These are phyloP conservation scores for Pomatorhinus ruficollis DNA, from an alignment of 2,113 vertebrate species.

Conservation along the genomic window DNA sequence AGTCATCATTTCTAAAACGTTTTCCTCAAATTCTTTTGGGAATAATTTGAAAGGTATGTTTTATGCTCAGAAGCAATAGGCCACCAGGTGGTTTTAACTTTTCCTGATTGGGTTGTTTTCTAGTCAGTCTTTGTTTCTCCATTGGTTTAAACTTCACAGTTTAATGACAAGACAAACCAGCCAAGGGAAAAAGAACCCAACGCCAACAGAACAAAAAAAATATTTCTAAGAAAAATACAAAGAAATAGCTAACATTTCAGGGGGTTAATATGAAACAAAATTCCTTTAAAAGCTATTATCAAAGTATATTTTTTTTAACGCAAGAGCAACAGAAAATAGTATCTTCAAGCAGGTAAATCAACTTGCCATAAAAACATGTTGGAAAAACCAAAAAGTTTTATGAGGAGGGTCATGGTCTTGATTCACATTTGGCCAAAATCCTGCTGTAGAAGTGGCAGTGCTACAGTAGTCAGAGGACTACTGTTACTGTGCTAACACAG, in stretches of 20 bases:
- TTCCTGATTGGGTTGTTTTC: not conserved
- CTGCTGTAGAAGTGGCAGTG: not conserved
- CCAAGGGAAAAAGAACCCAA: not conserved
- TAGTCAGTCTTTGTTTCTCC: not conserved
- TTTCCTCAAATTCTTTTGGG: conserved; percentile 4
- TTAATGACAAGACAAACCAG: not conserved
- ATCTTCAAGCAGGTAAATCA: not conserved
- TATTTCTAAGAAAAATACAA: not conserved
- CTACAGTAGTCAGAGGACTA: not conserved
- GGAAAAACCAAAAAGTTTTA: not conserved
- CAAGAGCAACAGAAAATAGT: not conserved
- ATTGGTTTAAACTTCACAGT: not conserved
- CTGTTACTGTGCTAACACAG: not conserved
- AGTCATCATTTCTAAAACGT: not conserved
- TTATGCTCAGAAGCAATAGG: not conserved
- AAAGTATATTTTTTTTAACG: not conserved
- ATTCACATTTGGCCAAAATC: not conserved
- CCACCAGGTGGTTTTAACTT: not conserved
- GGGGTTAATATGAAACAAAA: not conserved
- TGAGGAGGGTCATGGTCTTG: not conserved
- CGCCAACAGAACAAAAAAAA: not conserved
- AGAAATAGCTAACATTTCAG: not conserved
- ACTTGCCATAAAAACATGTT: not conserved
- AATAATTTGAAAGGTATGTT: not conserved
- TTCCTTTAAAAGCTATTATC: not conserved